Conservation (phyloP, 2,888 invertebrate species). For the Euplagia quadripunctaria region DNA sequence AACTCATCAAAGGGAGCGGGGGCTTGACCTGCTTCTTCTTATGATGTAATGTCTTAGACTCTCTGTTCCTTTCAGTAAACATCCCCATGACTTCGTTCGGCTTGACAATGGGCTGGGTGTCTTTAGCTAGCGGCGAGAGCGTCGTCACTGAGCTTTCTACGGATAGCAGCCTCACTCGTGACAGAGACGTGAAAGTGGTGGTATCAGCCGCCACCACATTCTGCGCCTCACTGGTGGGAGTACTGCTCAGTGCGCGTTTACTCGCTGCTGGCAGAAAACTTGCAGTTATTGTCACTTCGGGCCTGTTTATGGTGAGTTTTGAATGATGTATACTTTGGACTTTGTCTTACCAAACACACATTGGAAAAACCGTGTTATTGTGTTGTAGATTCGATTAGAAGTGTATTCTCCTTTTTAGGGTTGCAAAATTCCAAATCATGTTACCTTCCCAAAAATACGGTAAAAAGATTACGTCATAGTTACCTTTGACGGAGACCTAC, state of each 20-base stretch:
- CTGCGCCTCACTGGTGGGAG: slow-evolving; percentile 10
- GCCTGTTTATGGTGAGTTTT: background rate
- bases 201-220: slow-evolving; percentile 13
- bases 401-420: too few relatives aligned
- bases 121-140: slow-evolving; percentile 10
- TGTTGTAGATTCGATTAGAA: background rate
- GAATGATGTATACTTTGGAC: background rate
- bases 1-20: background rate
- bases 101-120: slow-evolving; percentile 20
- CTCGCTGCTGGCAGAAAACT: slow-evolving; percentile 12
- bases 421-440: too few relatives aligned
- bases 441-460: background rate
- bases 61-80: background rate
- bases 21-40: background rate
- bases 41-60: background rate
- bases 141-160: background rate
- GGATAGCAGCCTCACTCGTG: background rate
- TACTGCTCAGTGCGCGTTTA: slow-evolving; percentile 5
- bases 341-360: background rate
- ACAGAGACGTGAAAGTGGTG: slow-evolving; percentile 1
- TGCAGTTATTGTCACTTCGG: slow-evolving; percentile 1
- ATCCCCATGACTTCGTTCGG: slow-evolving; percentile 12
- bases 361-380: background rate
- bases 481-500: background rate
- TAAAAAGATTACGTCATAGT: background rate